Conservation (phyloP, 92 coral and sea anemone genomes). For the Phymanthus crucifer region DNA sequence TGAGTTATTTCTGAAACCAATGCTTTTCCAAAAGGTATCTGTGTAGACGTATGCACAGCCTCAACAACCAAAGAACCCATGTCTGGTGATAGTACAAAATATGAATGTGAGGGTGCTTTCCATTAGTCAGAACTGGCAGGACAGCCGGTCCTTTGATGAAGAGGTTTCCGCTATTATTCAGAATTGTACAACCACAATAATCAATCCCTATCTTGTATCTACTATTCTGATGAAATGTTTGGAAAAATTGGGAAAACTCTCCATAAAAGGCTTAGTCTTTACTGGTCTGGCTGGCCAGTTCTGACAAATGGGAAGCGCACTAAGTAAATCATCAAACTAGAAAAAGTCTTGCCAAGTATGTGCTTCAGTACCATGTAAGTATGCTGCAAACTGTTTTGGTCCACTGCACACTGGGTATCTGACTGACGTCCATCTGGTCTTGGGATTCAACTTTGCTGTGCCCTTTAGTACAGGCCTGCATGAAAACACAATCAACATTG, state of each 20-base stretch:
- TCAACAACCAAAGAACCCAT: conserved; percentile 91
- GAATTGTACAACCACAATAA: too few relatives aligned
- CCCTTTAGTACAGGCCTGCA: conserved; percentile 54
- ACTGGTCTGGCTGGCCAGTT: too few relatives aligned
- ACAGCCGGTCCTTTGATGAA: too few relatives aligned
- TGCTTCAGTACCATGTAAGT: conserved; percentile 65
- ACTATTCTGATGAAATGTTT: too few relatives aligned
- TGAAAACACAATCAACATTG: too few relatives aligned
- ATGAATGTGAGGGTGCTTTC: too few relatives aligned
- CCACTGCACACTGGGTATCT: conserved; percentile 96
- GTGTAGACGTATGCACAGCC: conserved; percentile 72
- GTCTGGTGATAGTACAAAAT: conserved; percentile 50
- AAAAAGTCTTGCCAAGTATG: neutral
- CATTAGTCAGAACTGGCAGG: too few relatives aligned
- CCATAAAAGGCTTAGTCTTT: too few relatives aligned
- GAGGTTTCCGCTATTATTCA: too few relatives aligned
- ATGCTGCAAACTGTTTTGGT: conserved; percentile 92
- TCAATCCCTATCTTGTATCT: too few relatives aligned
- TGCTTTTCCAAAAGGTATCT: conserved; percentile 70
- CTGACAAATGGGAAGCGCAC: too few relatives aligned
- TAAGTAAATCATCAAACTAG: neutral
- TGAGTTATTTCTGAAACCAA: conserved; percentile 62
- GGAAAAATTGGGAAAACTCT: too few relatives aligned
- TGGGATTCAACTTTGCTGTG: neutral
- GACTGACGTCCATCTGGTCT: conserved; percentile 44